Conservation (phyloP, 2,797 vertebrate species). For the Arctocebus calabarensis region DNA sequence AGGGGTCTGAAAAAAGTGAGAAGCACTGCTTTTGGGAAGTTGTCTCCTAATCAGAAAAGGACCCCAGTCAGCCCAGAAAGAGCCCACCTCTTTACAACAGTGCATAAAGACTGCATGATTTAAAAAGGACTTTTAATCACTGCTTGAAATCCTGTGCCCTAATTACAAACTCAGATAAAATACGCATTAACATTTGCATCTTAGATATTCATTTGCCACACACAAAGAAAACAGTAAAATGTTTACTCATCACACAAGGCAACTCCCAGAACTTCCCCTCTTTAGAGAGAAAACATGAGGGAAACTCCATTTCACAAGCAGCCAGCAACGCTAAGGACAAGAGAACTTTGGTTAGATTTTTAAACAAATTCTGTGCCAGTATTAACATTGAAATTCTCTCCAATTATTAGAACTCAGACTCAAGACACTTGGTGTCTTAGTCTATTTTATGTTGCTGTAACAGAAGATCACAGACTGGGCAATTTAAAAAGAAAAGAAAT, state of each 20-base stretch:
- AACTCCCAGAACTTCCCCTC: neutral
- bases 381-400: neutral
- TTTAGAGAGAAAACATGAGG: neutral
- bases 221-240: constrained; percentile 50
- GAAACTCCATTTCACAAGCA: neutral
- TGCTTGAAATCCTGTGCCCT: constrained; percentile 20
- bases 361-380: neutral
- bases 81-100: constrained; percentile 71
- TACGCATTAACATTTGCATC: constrained; percentile 38
- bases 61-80: constrained; percentile 77
- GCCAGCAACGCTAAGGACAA: neutral
- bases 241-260: neutral
- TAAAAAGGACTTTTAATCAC: constrained; percentile 64
- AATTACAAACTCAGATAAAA: constrained; percentile 71
- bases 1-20: constrained; percentile 66
- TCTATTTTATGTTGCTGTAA: neutral
- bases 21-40: constrained; percentile 75
- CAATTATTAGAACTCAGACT: neutral
- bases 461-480: neutral
- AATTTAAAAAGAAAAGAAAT: neutral
- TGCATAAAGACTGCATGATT: constrained; percentile 72
- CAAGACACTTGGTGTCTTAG: neutral
- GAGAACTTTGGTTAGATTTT: neutral
- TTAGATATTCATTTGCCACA: constrained; percentile 51
- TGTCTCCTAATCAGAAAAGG: constrained; percentile 81